These are phyloP conservation scores for honey bee (Apis mellifera) DNA, from an alignment of 1,140 invertebrate species.

Conservation along the genomic window Amel_HAv3.1 CM009931.2:24307501-24308000, in stretches of 20 bases:
- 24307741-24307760: conserved; percentile 20
- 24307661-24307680: conserved; percentile 20
- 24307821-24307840: background rate
- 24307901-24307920: background rate
- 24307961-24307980: too few relatives aligned
- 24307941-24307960: too few relatives aligned
- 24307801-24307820: conserved; percentile 7
- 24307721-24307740: conserved; percentile 17
- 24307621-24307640: background rate
- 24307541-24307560: conserved; percentile 38
- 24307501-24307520: conserved; percentile 64
- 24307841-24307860: background rate
- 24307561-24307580: conserved; percentile 62
- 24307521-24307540: conserved; percentile 39
- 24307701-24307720: background rate
- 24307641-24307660: background rate
- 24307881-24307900: background rate
- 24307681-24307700: conserved; percentile 4
- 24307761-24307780: conserved; percentile 24
- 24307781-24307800: background rate
- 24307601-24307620: background rate
- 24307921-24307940: too few relatives aligned
- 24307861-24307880: background rate
- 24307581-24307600: conserved; percentile 24
- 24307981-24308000: too few relatives aligned